phyloP scores from a whole-genome alignment of 2,113 vertebrate species.

The Trochalopteron elliotii region DNA sequence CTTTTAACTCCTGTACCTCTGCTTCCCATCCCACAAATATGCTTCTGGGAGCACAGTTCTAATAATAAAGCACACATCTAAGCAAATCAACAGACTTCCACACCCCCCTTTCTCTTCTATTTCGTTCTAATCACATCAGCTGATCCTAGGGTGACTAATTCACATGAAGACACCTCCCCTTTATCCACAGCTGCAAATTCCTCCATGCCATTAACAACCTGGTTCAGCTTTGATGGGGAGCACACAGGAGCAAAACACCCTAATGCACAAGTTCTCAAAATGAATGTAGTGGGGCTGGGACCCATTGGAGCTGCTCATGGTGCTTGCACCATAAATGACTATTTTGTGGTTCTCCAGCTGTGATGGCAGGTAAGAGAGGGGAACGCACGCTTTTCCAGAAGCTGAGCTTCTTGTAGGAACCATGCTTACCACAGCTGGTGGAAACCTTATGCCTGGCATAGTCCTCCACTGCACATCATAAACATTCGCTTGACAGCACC shows the following conservation, averaged over 20 bases:
- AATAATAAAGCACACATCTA: neutral
- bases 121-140: neutral
- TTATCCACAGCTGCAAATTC: neutral
- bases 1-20: neutral
- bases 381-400: neutral
- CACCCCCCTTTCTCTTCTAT: neutral
- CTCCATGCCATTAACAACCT: neutral
- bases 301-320: neutral
- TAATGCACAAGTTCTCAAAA: neutral
- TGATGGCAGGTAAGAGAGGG: neutral
- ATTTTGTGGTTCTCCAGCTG: neutral
- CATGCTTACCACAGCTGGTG: neutral
- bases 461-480: too few species aligned
- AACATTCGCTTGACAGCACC: neutral
- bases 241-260: fast-evolving
- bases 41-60: neutral
- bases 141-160: neutral
- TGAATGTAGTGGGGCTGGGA: neutral
- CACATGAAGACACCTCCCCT: neutral
- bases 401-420: neutral
- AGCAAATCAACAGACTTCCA: neutral
- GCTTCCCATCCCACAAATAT: neutral
- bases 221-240: neutral
- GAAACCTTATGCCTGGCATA: neutral
- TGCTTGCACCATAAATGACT: neutral